A percentile compares a stretch with the other conserved stretches of the same genome.
These are phyloP conservation scores for Pyrocoelia pectoralis DNA, from an alignment of 2,888 invertebrate species.

Conservation along the genomic window DNA sequence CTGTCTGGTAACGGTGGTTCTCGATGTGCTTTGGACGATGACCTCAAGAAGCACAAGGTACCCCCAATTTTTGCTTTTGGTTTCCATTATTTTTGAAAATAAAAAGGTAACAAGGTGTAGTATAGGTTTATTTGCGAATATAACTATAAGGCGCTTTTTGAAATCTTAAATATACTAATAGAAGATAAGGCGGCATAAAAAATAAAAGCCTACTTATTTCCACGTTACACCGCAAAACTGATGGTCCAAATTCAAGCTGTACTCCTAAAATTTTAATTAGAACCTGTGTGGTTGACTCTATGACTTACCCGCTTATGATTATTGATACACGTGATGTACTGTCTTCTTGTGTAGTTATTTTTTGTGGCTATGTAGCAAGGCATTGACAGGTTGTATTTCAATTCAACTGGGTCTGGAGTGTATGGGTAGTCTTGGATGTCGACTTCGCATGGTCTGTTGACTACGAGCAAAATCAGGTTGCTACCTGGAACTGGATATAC, in stretches of 20 bases:
- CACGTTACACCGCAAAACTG: constrained; percentile 14
- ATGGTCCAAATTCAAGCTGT: constrained; percentile 10
- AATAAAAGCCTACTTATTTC: not conserved
- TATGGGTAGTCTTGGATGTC: constrained; percentile 43
- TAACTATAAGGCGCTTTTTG: not conserved
- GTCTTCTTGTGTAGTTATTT: constrained; percentile 55
- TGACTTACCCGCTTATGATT: constrained; percentile 44
- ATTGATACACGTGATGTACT: constrained; percentile 54
- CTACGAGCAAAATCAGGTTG: constrained; percentile 79
- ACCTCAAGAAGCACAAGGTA: no score
- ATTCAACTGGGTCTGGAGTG: constrained; percentile 53
- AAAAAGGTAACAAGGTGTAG: no score
- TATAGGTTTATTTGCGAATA: no score
- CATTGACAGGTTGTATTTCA: constrained; percentile 49
- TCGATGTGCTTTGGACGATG: no score
- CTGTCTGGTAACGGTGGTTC: no score
- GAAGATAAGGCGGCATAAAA: not conserved
- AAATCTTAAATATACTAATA: not conserved
- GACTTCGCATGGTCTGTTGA: constrained; percentile 69
- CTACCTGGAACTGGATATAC: constrained; percentile 78
- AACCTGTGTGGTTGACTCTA: not conserved
- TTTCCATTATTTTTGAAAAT: no score
- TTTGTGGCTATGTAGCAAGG: constrained; percentile 56
- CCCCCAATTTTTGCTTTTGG: no score
- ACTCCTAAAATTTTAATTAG: constrained; percentile 6